phyloP scores from a whole-genome alignment of 2,113 vertebrate genomes.

The Apodemus speciosus region DNA sequence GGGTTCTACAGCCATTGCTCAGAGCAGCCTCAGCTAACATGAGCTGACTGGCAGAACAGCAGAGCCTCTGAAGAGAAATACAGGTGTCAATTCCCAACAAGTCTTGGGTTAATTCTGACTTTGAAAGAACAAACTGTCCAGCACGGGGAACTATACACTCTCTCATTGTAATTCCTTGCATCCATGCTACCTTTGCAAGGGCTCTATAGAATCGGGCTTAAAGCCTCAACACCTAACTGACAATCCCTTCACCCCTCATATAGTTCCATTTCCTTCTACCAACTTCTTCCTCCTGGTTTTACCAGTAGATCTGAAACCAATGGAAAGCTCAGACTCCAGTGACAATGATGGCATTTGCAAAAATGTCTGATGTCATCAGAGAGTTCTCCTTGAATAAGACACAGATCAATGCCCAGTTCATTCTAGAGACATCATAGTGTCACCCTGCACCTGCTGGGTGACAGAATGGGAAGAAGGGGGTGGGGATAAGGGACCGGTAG shows the following conservation, averaged over 20 bases:
- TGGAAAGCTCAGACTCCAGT: background rate
- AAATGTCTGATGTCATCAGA: background rate
- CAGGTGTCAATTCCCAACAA: background rate
- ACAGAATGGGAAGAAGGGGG: background rate
- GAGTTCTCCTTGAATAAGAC: background rate
- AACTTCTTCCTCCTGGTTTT: background rate
- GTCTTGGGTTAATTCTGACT: background rate
- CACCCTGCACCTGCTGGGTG: background rate
- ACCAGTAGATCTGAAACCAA: background rate
- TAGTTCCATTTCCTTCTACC: background rate
- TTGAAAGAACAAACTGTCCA: background rate
- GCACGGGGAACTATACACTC: background rate
- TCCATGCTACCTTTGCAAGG: background rate
- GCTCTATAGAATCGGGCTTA: background rate
- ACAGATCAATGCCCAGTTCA: background rate
- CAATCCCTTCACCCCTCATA: background rate
- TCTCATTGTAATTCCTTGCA: background rate
- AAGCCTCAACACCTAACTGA: background rate
- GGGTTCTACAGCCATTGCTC: background rate
- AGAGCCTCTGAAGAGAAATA: background rate
- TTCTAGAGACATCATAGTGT: background rate
- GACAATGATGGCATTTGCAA: background rate
- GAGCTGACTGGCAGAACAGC: background rate
- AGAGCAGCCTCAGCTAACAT: background rate
- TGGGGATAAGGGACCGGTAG: background rate